Base-by-base conservation (phyloP, 2,797 vertebrate species). In the Manis crassicaudata region DNA sequence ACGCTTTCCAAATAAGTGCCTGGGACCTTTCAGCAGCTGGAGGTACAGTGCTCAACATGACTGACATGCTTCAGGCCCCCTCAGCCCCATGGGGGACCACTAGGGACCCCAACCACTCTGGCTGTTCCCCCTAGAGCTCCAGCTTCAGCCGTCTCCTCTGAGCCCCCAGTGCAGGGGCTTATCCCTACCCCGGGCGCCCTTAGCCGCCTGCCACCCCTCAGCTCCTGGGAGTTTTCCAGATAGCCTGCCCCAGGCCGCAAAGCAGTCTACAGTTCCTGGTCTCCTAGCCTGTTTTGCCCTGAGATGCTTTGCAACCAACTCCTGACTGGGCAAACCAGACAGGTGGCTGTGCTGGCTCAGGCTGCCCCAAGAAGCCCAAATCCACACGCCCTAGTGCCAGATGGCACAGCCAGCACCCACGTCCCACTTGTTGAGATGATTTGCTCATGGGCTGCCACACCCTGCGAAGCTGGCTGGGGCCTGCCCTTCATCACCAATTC, bases 381-480 rank as follows among this genome's bases (percentile, higher is more conserved):
- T 58, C 67, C 46, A 23, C 40, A 43, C 1, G 9, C 12, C 80
- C n/a, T 37, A 21, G 62, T 2, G 0, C 56, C n/a, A 63, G 60
- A 16, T 6, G 11, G 46, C 80, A 32, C 0, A 27, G 35, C 67
- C 73, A 32, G 84, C 85, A 76, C 20, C 9, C 54, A 17, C 8
- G 2, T 58, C 25, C 32, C 8, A 58, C 84, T 56, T 43, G 82
- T 75, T 37, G 50, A 82, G 29, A 68, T 46, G 37, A 68, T 7
- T 37, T 40, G 76, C 35, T 88, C 46, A 37, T 2, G 29, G 17
- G 7, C 62, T 35, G 81, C 81, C 85, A 82, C 70, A 12, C 72
- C 85, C 80, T 50, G 43, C 79, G 85, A 83, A 90, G 72, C 88
- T 68, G 88, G 63, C 84, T 18, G 18, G 43, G 43, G 23, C 90